Percentiles rank a stretch among this genome's conserved stretches.
These are phyloP conservation scores for Haemorhous mexicanus DNA, from an alignment of 2,113 vertebrate genomes.

Conservation along the genomic window DNA sequence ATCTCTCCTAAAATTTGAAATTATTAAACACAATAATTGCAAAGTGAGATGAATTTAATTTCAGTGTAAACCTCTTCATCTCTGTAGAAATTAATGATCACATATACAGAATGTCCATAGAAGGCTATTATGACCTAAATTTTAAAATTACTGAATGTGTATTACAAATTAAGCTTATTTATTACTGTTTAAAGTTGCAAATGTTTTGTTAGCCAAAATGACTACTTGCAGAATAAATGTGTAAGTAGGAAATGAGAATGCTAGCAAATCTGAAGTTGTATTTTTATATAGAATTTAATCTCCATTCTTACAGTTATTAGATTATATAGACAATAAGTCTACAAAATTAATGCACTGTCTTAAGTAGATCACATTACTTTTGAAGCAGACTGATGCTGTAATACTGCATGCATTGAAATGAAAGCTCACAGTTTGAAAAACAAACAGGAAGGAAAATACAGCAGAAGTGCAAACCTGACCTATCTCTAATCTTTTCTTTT, in stretches of 20 bases:
- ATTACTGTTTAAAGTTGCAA: neutral
- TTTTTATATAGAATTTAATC: neutral
- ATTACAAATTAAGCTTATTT: neutral
- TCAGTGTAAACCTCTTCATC: neutral
- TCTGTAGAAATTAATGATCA: neutral
- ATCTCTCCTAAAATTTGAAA: neutral
- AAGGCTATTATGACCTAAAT: neutral
- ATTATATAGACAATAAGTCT: neutral
- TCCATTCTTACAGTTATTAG: neutral
- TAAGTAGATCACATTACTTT: neutral
- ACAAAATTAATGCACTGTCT: neutral
- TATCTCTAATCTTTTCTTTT: slow-evolving; percentile 53
- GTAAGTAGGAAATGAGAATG: neutral
- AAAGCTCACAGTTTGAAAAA: slow-evolving; percentile 30
- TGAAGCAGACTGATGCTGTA: neutral
- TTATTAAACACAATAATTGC: neutral
- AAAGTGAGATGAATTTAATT: neutral
- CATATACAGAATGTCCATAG: neutral
- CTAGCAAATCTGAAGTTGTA: neutral
- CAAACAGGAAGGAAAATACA: slow-evolving; percentile 36
- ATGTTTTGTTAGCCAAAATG: neutral
- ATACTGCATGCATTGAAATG: neutral
- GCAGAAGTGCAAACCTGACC: slow-evolving; percentile 23
- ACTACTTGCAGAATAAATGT: neutral
- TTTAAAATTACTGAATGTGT: neutral